These are phyloP conservation scores for Polydrusus cervinus DNA, from an alignment of 2,888 invertebrate species.

Conservation along the genomic window DNA sequence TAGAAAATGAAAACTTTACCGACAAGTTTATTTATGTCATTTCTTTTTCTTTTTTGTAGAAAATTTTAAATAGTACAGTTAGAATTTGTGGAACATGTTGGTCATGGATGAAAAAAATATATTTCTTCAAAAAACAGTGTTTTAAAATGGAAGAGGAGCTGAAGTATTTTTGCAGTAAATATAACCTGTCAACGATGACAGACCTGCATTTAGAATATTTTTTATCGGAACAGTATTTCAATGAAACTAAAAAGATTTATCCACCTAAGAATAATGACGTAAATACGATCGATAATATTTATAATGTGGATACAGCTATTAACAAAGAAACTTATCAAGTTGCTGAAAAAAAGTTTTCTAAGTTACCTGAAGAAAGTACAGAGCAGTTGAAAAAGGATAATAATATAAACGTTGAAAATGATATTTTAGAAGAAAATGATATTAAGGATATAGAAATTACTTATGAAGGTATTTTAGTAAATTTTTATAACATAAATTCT, in stretches of 20 bases:
- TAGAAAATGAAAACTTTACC: no score
- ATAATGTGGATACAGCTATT: not conserved
- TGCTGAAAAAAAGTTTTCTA: not conserved
- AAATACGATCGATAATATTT: not conserved
- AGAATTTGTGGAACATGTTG: constrained; percentile 13
- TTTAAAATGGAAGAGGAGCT: constrained; percentile 13
- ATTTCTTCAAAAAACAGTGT: constrained; percentile 16
- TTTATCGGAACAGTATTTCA: not conserved
- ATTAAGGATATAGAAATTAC: not conserved
- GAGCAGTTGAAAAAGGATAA: not conserved
- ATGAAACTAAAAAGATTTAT: not conserved
- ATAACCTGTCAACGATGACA: not conserved
- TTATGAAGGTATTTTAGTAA: no score
- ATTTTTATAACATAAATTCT: no score
- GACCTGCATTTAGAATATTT: constrained; percentile 9
- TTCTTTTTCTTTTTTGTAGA: constrained; percentile 1
- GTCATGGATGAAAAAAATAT: constrained; percentile 17
- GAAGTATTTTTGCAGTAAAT: not conserved
- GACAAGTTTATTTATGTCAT: not conserved
- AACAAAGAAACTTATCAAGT: not conserved
- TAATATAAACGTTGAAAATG: not conserved
- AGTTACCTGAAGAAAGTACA: not conserved
- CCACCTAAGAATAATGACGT: not conserved
- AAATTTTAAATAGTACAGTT: not conserved
- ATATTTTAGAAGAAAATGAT: not conserved